Evolutionary conservation across 2,113 vertebrate species (phyloP), one percentile per base, ranked within the genome.

Genomic region (Eidolon helvum): DNA sequence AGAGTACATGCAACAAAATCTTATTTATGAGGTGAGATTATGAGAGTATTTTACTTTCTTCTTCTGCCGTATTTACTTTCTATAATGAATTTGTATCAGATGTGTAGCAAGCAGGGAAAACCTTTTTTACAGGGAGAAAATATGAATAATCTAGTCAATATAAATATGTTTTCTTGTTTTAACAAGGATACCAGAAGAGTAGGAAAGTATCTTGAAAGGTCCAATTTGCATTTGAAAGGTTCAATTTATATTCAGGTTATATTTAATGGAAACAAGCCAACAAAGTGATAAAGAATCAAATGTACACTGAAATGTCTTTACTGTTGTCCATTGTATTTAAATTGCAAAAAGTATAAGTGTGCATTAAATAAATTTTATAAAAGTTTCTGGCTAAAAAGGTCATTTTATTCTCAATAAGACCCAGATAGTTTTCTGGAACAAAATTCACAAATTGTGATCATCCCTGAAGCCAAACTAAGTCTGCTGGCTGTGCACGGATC

Each of bases 41-140:
- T 26, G 24, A 65, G 72, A 69, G 11, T 28, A 86, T 66, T 87
- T 89, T 69, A 61, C 33, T 61, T 91, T 85, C 87, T 91, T 85
- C 72, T 66, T 90, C 38, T 79, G 83, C 43, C 22, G 26, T 77
- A 85, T 94, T 86, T 82, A 74, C 84, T 95, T 96, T 87, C 69
- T 78, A 50, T n/a, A 68, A 55, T 72, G 48, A 97, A 61, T 57
- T 77, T 65, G 19, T 55, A 61, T 35, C 66, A 74, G n/a, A 80
- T 61, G 22, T 87, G 10, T 22, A 74, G 89, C 48, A 95, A 84
- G 35, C 14, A 7, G 11, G 63, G 9, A 22, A 93, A 87, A 24
- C 24, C 80, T 85, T 87, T 61, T 75, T 50, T 50, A 78, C 80
- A 85, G 96, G 75, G 9, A 93, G 0, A 1, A 96, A 96, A 91